These are phyloP conservation scores for Morinoia aosen DNA, from an alignment of 2,888 invertebrate genomes.

Conservation along the genomic window DNA sequence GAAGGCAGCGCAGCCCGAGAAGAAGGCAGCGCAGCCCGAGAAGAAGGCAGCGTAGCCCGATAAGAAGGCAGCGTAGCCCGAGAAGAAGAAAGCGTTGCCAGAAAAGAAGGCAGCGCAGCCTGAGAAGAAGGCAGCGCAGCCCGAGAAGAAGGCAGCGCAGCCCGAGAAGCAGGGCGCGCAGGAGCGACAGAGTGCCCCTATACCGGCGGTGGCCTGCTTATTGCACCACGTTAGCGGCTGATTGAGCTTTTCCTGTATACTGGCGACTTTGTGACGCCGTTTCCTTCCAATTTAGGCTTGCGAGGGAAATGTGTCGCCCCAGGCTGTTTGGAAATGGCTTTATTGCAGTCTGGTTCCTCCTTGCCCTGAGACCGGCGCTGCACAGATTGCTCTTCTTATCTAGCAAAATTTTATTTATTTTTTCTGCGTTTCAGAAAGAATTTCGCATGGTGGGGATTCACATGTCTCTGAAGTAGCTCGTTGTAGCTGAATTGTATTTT, in stretches of 20 bases:
- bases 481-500: too few species aligned
- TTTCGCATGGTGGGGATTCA: too few species aligned
- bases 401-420: too few species aligned
- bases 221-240: conserved; percentile 22
- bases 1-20: too few species aligned
- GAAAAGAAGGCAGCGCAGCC: background rate
- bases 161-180: background rate
- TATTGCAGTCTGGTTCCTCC: background rate
- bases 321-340: conserved; percentile 28
- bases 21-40: too few species aligned
- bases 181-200: background rate
- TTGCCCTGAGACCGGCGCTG: background rate
- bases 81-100: background rate
- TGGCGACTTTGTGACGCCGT: conserved; percentile 22
- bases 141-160: background rate
- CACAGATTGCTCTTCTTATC: too few species aligned
- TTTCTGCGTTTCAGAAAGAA: too few species aligned
- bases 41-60: too few species aligned
- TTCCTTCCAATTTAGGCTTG: conserved; percentile 34
- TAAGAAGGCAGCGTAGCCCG: background rate
- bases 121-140: background rate
- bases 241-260: conserved; percentile 40
- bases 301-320: background rate
- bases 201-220: background rate
- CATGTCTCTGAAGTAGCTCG: too few species aligned